Conservation (phyloP, 1,140 invertebrate species). For the Apis florea region DNA sequence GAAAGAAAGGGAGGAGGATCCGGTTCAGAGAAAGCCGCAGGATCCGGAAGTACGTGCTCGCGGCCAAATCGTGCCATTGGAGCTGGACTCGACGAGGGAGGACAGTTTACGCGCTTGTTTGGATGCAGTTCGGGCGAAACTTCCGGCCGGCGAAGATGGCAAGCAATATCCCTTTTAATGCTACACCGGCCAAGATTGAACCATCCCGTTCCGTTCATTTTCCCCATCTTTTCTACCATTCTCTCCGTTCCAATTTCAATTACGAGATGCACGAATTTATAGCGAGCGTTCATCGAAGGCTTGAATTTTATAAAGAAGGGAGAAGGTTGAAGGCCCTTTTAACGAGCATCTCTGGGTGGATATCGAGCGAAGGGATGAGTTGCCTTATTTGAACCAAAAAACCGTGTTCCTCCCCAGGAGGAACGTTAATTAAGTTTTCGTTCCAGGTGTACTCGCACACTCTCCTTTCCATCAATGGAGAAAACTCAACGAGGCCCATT, state of each 20-base stretch:
- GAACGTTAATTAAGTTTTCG: constrained; percentile 30
- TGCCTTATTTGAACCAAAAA: constrained; percentile 7
- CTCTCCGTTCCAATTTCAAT: background rate
- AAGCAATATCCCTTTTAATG: constrained; percentile 62
- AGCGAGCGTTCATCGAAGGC: background rate
- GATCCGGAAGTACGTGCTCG: constrained; percentile 73
- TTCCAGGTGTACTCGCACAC: background rate
- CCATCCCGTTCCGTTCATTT: background rate
- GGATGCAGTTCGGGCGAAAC: constrained; percentile 87
- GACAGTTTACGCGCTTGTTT: constrained; percentile 89
- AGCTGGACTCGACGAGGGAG: constrained; percentile 89
- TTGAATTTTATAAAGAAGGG: background rate
- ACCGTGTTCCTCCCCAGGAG: background rate
- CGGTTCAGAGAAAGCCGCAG: constrained; percentile 25
- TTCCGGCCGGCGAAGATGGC: constrained; percentile 91
- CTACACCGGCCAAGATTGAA: constrained; percentile 21
- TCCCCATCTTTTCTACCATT: background rate
- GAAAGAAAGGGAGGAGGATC: constrained; percentile 76
- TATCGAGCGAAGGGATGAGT: background rate
- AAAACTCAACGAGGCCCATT: background rate
- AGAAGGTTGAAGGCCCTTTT: background rate
- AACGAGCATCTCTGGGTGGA: background rate
- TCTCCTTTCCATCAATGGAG: background rate
- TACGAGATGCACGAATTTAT: background rate
- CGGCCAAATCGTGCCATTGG: constrained; percentile 85